These are phyloP conservation scores for Drosophila miranda DNA, from an alignment of 1,140 invertebrate species.

Conservation along the genomic window DNA sequence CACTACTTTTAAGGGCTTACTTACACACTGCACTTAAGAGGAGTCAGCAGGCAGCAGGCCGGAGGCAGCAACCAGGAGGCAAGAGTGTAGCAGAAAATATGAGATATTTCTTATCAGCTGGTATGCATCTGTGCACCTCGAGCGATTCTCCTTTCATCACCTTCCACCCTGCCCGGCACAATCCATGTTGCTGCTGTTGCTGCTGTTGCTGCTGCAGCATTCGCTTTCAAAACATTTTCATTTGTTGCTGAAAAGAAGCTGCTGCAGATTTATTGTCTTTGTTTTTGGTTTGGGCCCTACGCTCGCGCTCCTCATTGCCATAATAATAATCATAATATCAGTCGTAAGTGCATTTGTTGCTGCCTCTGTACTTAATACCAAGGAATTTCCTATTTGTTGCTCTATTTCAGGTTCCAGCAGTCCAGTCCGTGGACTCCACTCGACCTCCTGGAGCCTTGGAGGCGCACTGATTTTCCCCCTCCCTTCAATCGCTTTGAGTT, in stretches of 20 bases:
- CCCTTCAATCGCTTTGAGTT: conserved; percentile 22
- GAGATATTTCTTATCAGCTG: conserved; percentile 81
- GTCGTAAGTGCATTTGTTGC: conserved; percentile 80
- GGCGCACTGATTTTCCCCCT: conserved; percentile 57
- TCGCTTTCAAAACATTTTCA: conserved; percentile 78
- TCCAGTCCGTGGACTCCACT: conserved; percentile 34
- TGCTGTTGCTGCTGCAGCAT: conserved; percentile 29
- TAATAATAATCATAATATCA: conserved; percentile 81
- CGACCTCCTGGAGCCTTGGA: conserved; percentile 35
- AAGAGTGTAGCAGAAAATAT: conserved; percentile 67
- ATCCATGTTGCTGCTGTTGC: conserved; percentile 8
- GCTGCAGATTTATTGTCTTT: conserved; percentile 79
- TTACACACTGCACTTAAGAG: conserved; percentile 72
- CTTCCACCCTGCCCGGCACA: conserved; percentile 2
- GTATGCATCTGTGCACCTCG: conserved; percentile 82
- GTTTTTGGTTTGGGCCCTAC: conserved; percentile 38
- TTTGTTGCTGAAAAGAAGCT: conserved; percentile 79
- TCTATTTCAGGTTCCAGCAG: conserved; percentile 14
- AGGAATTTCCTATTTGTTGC: conserved; percentile 71
- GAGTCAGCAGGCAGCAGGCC: conserved; percentile 27
- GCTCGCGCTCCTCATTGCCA: conserved; percentile 26
- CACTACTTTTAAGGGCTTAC: conserved; percentile 82
- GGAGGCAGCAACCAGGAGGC: conserved; percentile 39
- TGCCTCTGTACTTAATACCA: conserved; percentile 74
- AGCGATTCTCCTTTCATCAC: conserved; percentile 46